A percentile compares a stretch with the other conserved stretches of the same genome.
Evolutionary conservation across 2,797 vertebrate genomes (phyloP).

Genomic region (Poeciliopsis paucimaculata): DNA sequence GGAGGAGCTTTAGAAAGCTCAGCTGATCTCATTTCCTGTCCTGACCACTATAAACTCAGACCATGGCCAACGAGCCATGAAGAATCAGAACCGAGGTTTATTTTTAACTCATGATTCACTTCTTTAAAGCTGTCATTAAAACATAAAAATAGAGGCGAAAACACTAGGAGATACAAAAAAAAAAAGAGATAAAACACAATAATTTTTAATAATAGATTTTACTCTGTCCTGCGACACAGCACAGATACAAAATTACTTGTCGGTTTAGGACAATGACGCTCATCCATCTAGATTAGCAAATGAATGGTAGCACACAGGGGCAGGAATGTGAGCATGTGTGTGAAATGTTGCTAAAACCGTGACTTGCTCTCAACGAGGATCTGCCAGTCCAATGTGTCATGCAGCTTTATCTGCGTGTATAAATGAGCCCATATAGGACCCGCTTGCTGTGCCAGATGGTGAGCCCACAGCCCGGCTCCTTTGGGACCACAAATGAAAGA

Average conservation of each 20-base stretch:
- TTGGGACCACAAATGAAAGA: slow-evolving; percentile 55
- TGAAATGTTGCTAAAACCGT: slow-evolving; percentile 26
- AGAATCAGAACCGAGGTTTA: slow-evolving; percentile 41
- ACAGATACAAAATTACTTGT: slow-evolving; percentile 3
- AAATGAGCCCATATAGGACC: slow-evolving; percentile 28
- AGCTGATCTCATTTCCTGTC: slow-evolving; percentile 76
- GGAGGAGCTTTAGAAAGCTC: slow-evolving; percentile 58
- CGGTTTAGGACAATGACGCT: neutral
- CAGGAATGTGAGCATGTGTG: slow-evolving; percentile 17
- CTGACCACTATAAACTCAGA: slow-evolving; percentile 58
- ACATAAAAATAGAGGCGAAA: slow-evolving; percentile 20
- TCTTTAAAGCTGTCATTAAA: slow-evolving; percentile 19
- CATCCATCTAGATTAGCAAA: neutral
- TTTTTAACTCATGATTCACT: slow-evolving; percentile 40
- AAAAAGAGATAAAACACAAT: neutral
- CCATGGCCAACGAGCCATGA: slow-evolving; percentile 34
- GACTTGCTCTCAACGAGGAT: slow-evolving; percentile 1
- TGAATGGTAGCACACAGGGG: slow-evolving; percentile 5
- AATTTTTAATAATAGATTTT: neutral
- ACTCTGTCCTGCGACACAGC: neutral
- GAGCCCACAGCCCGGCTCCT: slow-evolving; percentile 52
- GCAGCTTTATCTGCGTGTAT: slow-evolving; percentile 20
- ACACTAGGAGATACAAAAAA: slow-evolving; percentile 10
- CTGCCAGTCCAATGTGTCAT: slow-evolving; percentile 41
- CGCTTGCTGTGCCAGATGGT: slow-evolving; percentile 64